These are phyloP conservation scores for Drosophila teissieri DNA, from an alignment of 1,140 invertebrate genomes.

Conservation along the genomic window DNA sequence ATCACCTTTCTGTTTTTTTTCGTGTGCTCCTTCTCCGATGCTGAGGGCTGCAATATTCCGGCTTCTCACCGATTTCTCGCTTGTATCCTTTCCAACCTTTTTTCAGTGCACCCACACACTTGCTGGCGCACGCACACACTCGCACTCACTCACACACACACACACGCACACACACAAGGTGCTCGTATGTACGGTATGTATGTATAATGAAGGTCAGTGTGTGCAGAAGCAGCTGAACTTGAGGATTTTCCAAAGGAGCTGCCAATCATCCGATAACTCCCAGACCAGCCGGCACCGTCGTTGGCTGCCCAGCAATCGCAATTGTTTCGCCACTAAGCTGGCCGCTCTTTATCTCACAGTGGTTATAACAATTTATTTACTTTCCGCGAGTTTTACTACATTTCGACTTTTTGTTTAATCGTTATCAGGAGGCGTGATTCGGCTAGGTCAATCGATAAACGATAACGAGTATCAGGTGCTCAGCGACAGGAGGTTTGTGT, in stretches of 20 bases:
- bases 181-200: constrained; percentile 28
- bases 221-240: constrained; percentile 15
- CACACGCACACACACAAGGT: not conserved
- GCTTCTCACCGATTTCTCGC: not conserved
- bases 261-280: constrained; percentile 5
- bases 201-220: constrained; percentile 42
- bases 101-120: constrained; percentile 43
- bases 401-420: not conserved
- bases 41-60: not conserved
- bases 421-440: not conserved
- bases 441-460: not conserved
- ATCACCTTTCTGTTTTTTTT: no score
- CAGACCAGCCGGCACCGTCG: not conserved
- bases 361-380: not conserved
- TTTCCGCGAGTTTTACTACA: not conserved
- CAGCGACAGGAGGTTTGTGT: not conserved
- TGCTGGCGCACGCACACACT: constrained; percentile 8
- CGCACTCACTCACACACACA: not conserved
- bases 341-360: not conserved
- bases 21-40: no score
- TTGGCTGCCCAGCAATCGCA: not conserved
- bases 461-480: not conserved
- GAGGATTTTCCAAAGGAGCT: constrained; percentile 4
- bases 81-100: constrained; percentile 20
- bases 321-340: not conserved